phyloP scores from a whole-genome alignment of 2,888 invertebrate genomes.

The Embidobia sp. region DNA sequence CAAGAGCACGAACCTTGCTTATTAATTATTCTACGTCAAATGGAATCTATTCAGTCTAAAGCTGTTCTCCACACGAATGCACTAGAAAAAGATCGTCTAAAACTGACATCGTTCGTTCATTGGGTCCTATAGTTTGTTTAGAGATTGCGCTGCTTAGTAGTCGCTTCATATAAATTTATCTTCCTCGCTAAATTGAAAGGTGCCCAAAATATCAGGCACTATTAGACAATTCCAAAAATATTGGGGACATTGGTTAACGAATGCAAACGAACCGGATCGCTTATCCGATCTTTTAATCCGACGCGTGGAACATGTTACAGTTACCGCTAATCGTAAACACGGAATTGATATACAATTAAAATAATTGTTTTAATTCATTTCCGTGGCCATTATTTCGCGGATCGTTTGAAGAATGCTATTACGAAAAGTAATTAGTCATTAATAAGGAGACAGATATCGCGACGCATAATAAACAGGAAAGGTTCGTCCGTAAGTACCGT shows the following conservation, averaged over 20 bases:
- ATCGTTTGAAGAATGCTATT: slow-evolving; percentile 20
- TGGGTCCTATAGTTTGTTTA: not conserved
- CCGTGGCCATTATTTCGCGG: slow-evolving; percentile 23
- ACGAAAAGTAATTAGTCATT: slow-evolving; percentile 29
- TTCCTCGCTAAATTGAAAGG: too few species aligned
- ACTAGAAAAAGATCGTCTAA: slow-evolving; percentile 33
- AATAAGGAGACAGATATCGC: slow-evolving; percentile 1
- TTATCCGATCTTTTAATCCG: slow-evolving; percentile 19
- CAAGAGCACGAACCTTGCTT: slow-evolving; percentile 15
- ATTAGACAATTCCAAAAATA: too few species aligned
- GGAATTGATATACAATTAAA: slow-evolving; percentile 43
- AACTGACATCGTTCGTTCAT: slow-evolving; percentile 21
- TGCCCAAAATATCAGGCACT: too few species aligned
- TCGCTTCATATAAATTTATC: too few species aligned
- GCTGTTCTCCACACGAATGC: slow-evolving; percentile 36
- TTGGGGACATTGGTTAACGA: too few species aligned
- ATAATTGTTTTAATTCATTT: slow-evolving; percentile 38
- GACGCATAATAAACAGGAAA: slow-evolving; percentile 26
- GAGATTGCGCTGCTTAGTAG: not conserved
- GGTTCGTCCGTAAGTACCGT: not conserved
- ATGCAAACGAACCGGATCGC: too few species aligned
- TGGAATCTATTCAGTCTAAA: slow-evolving; percentile 56
- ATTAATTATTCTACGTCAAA: slow-evolving; percentile 41
- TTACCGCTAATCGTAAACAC: slow-evolving; percentile 39
- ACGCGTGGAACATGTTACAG: slow-evolving; percentile 27